Percentiles rank a stretch among this genome's conserved stretches.
Conservation (phyloP, 1,140 invertebrate species). For the Popillia japonica region DNA sequence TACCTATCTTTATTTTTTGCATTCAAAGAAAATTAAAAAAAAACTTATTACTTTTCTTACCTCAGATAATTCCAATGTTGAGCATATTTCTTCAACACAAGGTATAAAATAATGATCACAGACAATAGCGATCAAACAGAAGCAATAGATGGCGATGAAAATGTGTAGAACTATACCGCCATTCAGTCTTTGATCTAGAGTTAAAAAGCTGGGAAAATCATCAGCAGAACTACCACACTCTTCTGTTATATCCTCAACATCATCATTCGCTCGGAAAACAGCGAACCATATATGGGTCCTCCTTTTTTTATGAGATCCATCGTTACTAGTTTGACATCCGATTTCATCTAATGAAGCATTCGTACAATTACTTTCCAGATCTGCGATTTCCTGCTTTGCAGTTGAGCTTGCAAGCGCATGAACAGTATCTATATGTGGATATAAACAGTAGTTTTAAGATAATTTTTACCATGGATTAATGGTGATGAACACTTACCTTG, state of each 20-base stretch:
- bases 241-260: background rate
- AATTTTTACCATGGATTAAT: background rate
- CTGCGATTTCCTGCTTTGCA: background rate
- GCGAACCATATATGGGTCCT: constrained; percentile 1
- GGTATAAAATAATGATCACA: constrained; percentile 90
- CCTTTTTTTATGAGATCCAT: background rate
- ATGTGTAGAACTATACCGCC: constrained; percentile 80
- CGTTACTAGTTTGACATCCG: background rate
- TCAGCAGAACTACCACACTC: constrained; percentile 54
- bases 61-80: constrained; percentile 73
- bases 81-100: constrained; percentile 81
- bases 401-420: background rate
- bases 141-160: constrained; percentile 81
- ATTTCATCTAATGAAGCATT: background rate
- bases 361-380: background rate
- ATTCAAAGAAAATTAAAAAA: too few species aligned
- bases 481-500: background rate
- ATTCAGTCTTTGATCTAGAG: constrained; percentile 58
- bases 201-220: constrained; percentile 69
- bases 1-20: too few species aligned
- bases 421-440: background rate
- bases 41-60: too few species aligned
- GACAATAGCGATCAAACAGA: constrained; percentile 79
- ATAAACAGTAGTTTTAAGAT: background rate
- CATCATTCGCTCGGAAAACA: background rate